These are phyloP conservation scores for Xiphorhynchus elegans DNA, from an alignment of 2,113 vertebrate genomes.

Conservation along the genomic window DNA sequence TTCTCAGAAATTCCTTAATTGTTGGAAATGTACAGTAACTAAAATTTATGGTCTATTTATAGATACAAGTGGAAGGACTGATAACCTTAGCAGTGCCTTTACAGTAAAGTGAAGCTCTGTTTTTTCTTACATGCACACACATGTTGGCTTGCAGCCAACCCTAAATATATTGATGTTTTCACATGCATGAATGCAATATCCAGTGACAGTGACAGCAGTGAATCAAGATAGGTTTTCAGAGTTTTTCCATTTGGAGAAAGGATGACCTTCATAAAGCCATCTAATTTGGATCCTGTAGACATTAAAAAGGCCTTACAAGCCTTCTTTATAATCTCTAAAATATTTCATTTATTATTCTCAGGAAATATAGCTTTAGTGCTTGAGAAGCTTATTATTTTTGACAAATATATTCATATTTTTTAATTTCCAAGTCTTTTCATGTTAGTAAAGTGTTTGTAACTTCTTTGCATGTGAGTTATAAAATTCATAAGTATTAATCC, in stretches of 20 bases:
- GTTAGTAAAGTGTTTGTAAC: background rate
- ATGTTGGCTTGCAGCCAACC: background rate
- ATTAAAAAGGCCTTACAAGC: background rate
- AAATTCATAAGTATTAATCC: background rate
- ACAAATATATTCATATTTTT: background rate
- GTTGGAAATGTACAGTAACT: background rate
- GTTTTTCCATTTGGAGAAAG: background rate
- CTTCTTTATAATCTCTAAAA: background rate
- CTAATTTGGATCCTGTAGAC: background rate
- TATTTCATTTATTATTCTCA: background rate
- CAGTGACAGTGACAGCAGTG: background rate
- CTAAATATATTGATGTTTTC: background rate
- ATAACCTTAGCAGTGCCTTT: conserved; percentile 13
- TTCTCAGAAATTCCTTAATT: background rate
- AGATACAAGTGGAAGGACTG: background rate
- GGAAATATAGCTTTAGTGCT: background rate
- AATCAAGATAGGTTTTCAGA: background rate
- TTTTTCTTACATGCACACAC: conserved; percentile 8
- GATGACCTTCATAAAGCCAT: background rate
- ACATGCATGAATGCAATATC: background rate
- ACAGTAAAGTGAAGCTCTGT: conserved; percentile 2
- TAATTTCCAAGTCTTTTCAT: background rate
- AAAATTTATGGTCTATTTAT: background rate
- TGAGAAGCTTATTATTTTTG: background rate
- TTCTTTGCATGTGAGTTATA: background rate